Evolutionary conservation across 2,113 vertebrate species (phyloP), one percentile per base, ranked within the genome.

Genomic region (Takifugu flavidus): DNA sequence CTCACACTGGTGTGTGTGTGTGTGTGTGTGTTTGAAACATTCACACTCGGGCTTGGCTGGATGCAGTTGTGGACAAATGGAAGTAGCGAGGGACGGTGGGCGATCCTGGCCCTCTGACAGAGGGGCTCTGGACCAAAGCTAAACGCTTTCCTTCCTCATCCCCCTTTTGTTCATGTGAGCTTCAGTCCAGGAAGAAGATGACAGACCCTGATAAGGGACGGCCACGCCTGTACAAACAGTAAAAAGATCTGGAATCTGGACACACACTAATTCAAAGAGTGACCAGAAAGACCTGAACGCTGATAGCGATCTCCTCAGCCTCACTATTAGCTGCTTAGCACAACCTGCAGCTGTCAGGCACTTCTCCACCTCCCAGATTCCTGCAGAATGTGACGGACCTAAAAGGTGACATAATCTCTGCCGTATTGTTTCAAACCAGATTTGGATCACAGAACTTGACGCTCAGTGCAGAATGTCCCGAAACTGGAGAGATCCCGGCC

Each of bases 101-200:
- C 59, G 54, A 44, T 59, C 73, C 74, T 86, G 79, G 82, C 82
- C 71, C 67, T 58, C 68, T 47, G 59, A 82, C 84, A 82, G 82
- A 82, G 82, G 94, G 94, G 94, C 92, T 49, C 26, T 69, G 80
- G 82, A 90, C 94, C 93, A 95, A 78, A 65, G 65, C 69, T 87
- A 90, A 92, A 92, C 89, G 79, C 87, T 81, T 59, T 82, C 77
- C 62, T 69, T 77, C 71, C 49, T 74, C 20, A 20, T 83, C 71
- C 78, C 72, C 82, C 84, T 75, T 79, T 67, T 59, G 62, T 78
- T 63, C 62, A 69, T 65, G 46, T 60, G 65, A 10, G 47, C 25
- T 2, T 74, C 58, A 58, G 39, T 77, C 70, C 69, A 70, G 69
- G 64, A 58, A 68, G 65, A 45, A 58, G 70, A 75, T 59, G 58